Percentiles rank a stretch among this genome's conserved stretches.
Evolutionary conservation across 2,888 invertebrate species (phyloP).

Genomic region (Leptinotarsa juncta): DNA sequence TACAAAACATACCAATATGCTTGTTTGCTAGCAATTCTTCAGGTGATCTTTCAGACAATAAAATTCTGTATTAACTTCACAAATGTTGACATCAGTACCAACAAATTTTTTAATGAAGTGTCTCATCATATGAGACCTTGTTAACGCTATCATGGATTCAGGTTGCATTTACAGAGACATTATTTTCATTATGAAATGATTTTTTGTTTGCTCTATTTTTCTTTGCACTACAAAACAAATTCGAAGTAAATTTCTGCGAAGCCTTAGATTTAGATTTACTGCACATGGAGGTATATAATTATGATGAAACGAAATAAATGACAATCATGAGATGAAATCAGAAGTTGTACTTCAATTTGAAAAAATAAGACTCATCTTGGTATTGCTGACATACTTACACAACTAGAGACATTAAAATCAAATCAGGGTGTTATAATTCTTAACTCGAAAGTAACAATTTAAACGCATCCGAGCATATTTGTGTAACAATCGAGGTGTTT

Average conservation of each 20-base stretch:
- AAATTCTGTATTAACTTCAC: too few species aligned
- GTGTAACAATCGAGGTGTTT: conserved; percentile 1
- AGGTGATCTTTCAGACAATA: too few species aligned
- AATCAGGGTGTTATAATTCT: background rate
- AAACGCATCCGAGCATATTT: background rate
- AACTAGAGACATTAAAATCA: conserved; percentile 4
- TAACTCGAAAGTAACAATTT: background rate
- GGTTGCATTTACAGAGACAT: background rate
- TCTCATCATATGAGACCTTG: too few species aligned
- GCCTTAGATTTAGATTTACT: background rate
- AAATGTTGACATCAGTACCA: too few species aligned
- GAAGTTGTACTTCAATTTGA: background rate
- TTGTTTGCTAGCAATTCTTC: too few species aligned
- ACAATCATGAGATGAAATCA: background rate
- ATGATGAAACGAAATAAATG: background rate
- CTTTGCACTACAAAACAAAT: background rate
- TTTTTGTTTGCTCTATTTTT: background rate
- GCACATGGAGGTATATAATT: background rate
- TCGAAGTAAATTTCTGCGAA: background rate
- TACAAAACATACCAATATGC: too few species aligned
- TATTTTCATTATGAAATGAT: background rate
- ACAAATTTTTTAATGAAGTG: too few species aligned
- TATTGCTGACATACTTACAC: conserved; percentile 5
- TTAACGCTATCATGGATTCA: background rate
- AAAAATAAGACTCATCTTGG: background rate